These are phyloP conservation scores for Hedychridium roseum DNA, from an alignment of 2,888 invertebrate species.

Conservation along the genomic window DNA sequence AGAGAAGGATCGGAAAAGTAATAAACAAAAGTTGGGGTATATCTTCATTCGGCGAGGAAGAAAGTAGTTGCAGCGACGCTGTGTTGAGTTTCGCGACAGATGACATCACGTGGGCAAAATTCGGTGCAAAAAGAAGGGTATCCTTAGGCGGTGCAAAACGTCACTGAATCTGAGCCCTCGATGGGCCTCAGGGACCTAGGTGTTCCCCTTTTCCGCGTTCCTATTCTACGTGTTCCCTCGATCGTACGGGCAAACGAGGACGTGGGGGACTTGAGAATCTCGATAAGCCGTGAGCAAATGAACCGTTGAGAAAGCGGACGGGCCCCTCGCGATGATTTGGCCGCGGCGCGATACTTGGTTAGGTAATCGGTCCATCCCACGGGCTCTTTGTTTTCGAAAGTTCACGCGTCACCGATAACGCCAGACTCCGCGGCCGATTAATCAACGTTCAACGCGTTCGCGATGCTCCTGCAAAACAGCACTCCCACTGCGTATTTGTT, in stretches of 20 bases:
- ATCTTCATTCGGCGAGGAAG: no score
- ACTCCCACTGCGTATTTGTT: constrained; percentile 16
- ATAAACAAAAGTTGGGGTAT: no score
- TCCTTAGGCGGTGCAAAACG: no score
- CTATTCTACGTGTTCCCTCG: no score
- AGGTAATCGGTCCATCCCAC: constrained; percentile 19
- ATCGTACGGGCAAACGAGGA: no score
- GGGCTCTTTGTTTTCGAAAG: constrained; percentile 15
- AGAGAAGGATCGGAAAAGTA: no score
- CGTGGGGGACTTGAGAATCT: constrained; percentile 8
- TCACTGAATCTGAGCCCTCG: no score
- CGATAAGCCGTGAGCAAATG: constrained; percentile 24
- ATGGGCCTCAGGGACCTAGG: no score
- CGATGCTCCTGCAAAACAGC: constrained; percentile 23
- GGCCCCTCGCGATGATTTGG: constrained; percentile 28
- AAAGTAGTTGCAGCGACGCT: no score
- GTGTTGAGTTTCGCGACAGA: constrained; percentile 12
- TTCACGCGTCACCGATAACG: neutral
- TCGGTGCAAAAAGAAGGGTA: constrained; percentile 1
- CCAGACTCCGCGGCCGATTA: neutral
- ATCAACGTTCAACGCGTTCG: constrained; percentile 9
- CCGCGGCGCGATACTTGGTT: constrained; percentile 9
- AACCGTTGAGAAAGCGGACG: constrained; percentile 30
- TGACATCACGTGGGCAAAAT: constrained; percentile 8
- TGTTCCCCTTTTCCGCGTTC: no score